Conservation (phyloP, 2,888 invertebrate genomes). For the Amorpha juglandis region DNA sequence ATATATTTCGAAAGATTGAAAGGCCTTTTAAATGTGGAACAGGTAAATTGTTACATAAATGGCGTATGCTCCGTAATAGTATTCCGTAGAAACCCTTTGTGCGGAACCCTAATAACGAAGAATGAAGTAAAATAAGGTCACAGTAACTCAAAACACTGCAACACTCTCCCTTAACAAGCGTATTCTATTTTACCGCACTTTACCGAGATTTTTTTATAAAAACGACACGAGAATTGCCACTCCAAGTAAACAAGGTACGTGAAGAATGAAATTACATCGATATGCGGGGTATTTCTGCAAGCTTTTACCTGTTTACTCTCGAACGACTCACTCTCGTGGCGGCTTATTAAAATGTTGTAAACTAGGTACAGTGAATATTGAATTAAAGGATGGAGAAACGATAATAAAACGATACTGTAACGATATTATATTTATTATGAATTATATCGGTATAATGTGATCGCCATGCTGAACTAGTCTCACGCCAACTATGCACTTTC, state of each 20-base stretch:
- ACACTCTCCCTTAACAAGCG: not conserved
- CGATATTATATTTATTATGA: too few species aligned
- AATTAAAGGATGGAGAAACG: not conserved
- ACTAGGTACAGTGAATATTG: not conserved
- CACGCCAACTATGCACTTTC: too few species aligned
- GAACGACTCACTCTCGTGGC: not conserved
- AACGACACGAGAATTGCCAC: not conserved
- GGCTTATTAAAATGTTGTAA: conserved; percentile 26
- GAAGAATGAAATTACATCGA: conserved; percentile 13
- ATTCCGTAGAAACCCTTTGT: too few species aligned
- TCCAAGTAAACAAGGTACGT: conserved; percentile 1
- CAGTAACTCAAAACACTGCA: too few species aligned
- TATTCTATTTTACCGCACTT: not conserved
- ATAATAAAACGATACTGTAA: conserved; percentile 3
- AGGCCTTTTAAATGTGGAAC: too few species aligned
- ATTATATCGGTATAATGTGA: too few species aligned
- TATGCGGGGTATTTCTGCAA: conserved; percentile 14
- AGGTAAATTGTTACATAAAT: too few species aligned
- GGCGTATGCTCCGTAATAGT: too few species aligned
- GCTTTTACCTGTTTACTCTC: conserved; percentile 1
- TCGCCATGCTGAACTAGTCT: too few species aligned
- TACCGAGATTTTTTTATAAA: not conserved
- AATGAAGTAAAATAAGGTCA: too few species aligned
- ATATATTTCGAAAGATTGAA: too few species aligned
- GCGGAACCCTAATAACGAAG: too few species aligned